These are phyloP conservation scores for Melopsittacus undulatus DNA, from an alignment of 2,797 vertebrate species.

Conservation along the genomic window DNA sequence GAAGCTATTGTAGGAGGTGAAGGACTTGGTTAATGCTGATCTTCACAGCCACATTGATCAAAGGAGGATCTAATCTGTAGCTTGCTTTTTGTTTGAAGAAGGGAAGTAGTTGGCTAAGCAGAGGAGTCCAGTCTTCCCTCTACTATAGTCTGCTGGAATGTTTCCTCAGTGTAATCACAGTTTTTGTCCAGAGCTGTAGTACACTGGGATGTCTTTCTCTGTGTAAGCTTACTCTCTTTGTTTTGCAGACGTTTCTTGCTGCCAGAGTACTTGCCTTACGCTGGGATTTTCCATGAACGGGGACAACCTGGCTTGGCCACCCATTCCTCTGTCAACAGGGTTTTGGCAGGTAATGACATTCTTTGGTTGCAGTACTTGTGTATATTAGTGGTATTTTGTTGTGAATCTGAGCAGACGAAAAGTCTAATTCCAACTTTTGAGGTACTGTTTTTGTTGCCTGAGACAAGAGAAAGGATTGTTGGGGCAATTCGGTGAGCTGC, in stretches of 20 bases:
- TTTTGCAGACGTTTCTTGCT: slow-evolving; percentile 90
- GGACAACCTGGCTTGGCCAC: slow-evolving; percentile 97
- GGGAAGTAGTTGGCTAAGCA: not conserved
- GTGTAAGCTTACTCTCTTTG: slow-evolving; percentile 30
- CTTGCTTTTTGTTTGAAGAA: not conserved
- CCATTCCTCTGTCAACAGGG: slow-evolving; percentile 97
- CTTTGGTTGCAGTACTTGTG: not conserved
- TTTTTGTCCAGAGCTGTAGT: not conserved
- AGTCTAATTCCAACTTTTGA: not conserved
- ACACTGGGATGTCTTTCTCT: not conserved
- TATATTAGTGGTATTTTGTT: not conserved
- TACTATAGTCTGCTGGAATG: not conserved
- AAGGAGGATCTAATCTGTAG: not conserved
- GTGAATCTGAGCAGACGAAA: not conserved
- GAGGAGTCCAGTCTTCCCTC: not conserved
- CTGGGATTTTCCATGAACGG: slow-evolving; percentile 97
- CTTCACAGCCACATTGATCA: not conserved
- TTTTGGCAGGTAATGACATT: slow-evolving; percentile 88
- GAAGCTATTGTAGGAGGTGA: not conserved
- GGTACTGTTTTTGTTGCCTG: not conserved
- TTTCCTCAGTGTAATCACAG: not conserved
- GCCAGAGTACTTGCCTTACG: slow-evolving; percentile 97
- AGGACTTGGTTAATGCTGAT: not conserved
- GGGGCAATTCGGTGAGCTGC: not conserved
- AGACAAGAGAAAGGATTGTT: not conserved